These are phyloP conservation scores for Poicephalus meyeri DNA, from an alignment of 2,113 vertebrate species.

Conservation along the genomic window DNA sequence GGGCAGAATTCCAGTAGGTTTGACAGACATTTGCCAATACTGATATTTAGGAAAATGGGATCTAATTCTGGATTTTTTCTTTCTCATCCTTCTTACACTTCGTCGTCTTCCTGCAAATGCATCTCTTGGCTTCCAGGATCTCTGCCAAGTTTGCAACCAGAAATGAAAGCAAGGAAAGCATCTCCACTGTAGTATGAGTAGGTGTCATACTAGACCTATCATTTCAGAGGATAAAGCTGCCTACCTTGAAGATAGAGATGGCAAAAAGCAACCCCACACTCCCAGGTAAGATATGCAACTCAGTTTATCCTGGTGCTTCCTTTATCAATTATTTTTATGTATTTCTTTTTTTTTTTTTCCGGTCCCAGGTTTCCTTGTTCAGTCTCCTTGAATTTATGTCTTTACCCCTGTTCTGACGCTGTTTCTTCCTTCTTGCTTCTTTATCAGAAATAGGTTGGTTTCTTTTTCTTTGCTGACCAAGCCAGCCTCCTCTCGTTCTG, in stretches of 20 bases:
- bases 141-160: not conserved
- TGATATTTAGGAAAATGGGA: not conserved
- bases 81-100: not conserved
- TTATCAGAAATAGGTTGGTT: not conserved
- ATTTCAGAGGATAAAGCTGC: not conserved
- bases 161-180: not conserved
- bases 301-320: accelerated
- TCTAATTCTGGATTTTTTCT: not conserved
- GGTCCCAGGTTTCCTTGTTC: not conserved
- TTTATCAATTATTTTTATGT: too few relatives aligned
- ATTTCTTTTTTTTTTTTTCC: accelerated
- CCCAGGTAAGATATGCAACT: not conserved
- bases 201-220: not conserved
- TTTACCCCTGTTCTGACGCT: not conserved
- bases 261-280: not conserved
- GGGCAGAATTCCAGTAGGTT: not conserved
- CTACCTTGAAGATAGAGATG: not conserved
- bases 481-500: not conserved
- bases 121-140: not conserved
- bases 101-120: not conserved
- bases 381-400: not conserved
- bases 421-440: not conserved
- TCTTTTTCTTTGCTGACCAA: not conserved
- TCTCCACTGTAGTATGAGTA: not conserved
- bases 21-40: not conserved